Conservation (phyloP, 2,888 invertebrate genomes). For the Metallyticus violacea region DNA sequence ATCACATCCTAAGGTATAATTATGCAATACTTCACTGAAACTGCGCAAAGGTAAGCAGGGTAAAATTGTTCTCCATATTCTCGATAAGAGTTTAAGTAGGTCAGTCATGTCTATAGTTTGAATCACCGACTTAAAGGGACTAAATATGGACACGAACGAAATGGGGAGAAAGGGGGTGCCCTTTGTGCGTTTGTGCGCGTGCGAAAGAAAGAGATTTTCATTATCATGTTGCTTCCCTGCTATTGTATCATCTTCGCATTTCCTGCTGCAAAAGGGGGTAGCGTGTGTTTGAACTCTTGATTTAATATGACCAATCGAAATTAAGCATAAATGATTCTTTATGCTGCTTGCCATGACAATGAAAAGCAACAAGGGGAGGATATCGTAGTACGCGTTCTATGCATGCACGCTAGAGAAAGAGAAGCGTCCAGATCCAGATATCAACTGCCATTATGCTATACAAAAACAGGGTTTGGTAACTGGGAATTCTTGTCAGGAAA, state of each 20-base stretch:
- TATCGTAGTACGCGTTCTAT: not conserved
- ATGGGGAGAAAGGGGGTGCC: not conserved
- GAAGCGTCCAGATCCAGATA: not conserved
- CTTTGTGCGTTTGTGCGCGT: no score
- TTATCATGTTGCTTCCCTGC: not conserved
- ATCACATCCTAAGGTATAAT: no score
- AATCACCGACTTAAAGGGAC: not conserved
- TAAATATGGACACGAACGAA: not conserved
- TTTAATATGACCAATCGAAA: not conserved
- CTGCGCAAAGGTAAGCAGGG: no score
- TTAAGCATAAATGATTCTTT: constrained; percentile 7
- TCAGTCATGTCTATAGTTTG: not conserved
- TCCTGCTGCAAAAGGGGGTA: not conserved
- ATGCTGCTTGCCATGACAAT: not conserved
- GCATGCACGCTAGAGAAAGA: not conserved
- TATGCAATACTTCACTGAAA: no score
- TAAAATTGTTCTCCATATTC: no score
- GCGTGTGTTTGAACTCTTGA: not conserved
- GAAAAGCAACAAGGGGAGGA: not conserved
- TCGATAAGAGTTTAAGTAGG: not conserved
- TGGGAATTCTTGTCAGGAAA: not conserved
- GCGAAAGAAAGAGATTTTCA: not conserved
- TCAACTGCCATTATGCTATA: not conserved
- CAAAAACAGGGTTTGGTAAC: not conserved
- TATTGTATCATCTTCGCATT: not conserved